A percentile compares a stretch with the other conserved stretches of the same genome.
These are phyloP conservation scores for Halcyon smyrnensis DNA, from an alignment of 2,797 vertebrate genomes.

Conservation along the genomic window DNA sequence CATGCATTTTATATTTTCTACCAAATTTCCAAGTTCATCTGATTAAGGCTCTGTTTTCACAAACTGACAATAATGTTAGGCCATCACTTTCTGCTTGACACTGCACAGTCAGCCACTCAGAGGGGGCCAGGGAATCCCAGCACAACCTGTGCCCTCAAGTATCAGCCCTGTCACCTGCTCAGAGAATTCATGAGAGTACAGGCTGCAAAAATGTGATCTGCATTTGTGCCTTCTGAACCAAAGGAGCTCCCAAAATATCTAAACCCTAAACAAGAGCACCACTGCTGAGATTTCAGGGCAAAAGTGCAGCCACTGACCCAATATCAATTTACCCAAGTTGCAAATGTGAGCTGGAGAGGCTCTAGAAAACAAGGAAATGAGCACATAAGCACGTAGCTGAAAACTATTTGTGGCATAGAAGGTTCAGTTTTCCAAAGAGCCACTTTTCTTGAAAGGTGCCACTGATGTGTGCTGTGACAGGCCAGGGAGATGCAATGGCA, in stretches of 20 bases:
- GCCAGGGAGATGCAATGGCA: background rate
- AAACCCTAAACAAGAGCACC: background rate
- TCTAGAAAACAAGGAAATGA: background rate
- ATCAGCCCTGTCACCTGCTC: accelerated
- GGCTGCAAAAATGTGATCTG: background rate
- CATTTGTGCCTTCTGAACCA: background rate
- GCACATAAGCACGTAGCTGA: background rate
- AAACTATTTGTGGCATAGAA: background rate
- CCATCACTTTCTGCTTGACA: background rate
- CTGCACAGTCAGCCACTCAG: accelerated
- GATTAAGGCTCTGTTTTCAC: background rate
- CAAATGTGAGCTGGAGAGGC: background rate
- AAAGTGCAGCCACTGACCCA: background rate
- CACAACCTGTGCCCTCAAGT: accelerated
- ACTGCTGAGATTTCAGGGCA: background rate
- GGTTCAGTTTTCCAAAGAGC: background rate
- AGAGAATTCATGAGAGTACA: background rate
- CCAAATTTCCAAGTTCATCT: background rate
- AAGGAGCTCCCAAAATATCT: background rate
- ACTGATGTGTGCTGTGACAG: accelerated
- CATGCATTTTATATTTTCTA: background rate
- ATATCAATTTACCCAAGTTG: background rate
- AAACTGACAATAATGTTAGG: background rate
- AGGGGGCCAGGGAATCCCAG: background rate
- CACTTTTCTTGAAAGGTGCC: background rate